Base-by-base conservation (phyloP, 2,797 vertebrate genomes). In the Cryptoprocta ferox region DNA sequence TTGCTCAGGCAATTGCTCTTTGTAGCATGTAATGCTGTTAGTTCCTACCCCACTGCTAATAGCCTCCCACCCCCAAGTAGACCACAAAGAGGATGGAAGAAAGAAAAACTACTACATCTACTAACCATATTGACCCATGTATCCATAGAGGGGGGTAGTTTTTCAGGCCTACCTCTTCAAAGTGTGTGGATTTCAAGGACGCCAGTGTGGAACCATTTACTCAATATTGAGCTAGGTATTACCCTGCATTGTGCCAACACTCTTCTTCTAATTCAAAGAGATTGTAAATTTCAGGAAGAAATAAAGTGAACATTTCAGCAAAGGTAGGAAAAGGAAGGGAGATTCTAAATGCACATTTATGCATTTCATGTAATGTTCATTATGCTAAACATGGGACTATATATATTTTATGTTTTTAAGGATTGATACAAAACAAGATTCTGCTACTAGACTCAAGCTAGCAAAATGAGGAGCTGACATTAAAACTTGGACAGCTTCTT, bases 1-100 rank as follows among this genome's bases (percentile, higher is more conserved):
- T 95, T 94, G 92, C 59, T 91, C 97, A 93, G 79, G 90, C 96
- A 87, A 91, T 97, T 97, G 95, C 65, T 95, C 80, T 97, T 76
- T 94, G 96, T 91, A 97, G 92, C 97, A 97, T 98, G 88, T 97
- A 97, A 98, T 95, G 82, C 88, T 96, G 73, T 98, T 98, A 97
- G 97, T 96, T 97, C 94, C 90, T 91, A 94, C 86, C 42, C 68
- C 92, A 80, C 79, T 95, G 95, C 70, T 97, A 97, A 96, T 35
- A 96, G 91, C 30, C 73, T 97, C 30, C 89, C 59, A 65, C 42
- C n/a, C 76, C 45, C 59, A 79, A 70, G 18, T 26, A 91, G 37
- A 96, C 90, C 78, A 89, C 79, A 91, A 75, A 90, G 61, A 0
- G 2, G 66, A 79, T 35, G 75, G 78, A 92, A 91, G 89, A 92